Percentiles rank a stretch among this genome's conserved stretches.
Conservation (phyloP, 2,797 vertebrate species). For the Pseudomugil tenellus region DNA sequence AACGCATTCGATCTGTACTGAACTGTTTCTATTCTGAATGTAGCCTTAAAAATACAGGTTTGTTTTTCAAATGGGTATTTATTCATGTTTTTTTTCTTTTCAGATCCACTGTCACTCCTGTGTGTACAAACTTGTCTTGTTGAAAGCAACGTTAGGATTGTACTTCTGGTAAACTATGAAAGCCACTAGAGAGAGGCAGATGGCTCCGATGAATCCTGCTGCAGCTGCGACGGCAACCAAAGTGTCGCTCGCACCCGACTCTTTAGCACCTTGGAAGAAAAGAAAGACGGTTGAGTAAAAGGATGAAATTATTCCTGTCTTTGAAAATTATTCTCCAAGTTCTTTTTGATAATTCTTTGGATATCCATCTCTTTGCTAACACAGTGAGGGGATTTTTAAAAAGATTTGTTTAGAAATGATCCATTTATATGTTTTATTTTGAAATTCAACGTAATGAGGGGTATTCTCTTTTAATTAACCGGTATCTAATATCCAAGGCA, state of each 20-base stretch:
- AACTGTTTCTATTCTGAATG: too few species aligned
- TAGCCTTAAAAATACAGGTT: background rate
- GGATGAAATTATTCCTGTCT: background rate
- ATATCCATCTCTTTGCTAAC: too few species aligned
- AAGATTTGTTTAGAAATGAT: too few species aligned
- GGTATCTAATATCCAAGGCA: too few species aligned
- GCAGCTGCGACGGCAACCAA: slow-evolving; percentile 58
- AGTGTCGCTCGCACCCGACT: background rate
- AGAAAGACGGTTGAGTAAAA: background rate
- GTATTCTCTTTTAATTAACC: too few species aligned
- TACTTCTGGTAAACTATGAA: slow-evolving; percentile 52
- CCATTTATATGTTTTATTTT: too few species aligned
- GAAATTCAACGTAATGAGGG: too few species aligned
- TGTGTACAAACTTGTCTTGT: slow-evolving; percentile 24
- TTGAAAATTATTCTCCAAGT: too few species aligned
- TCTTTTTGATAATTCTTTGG: too few species aligned
- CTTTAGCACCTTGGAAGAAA: slow-evolving; percentile 35
- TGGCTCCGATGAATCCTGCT: slow-evolving; percentile 51
- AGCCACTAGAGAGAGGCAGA: slow-evolving; percentile 58
- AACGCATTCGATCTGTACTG: background rate
- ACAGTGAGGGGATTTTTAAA: too few species aligned
- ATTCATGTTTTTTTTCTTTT: background rate
- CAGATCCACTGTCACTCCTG: slow-evolving; percentile 11
- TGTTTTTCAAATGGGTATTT: background rate
- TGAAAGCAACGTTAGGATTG: slow-evolving; percentile 1